Conservation (phyloP, 2,113 vertebrate genomes). For the Onychostruthus taczanowskii region DNA sequence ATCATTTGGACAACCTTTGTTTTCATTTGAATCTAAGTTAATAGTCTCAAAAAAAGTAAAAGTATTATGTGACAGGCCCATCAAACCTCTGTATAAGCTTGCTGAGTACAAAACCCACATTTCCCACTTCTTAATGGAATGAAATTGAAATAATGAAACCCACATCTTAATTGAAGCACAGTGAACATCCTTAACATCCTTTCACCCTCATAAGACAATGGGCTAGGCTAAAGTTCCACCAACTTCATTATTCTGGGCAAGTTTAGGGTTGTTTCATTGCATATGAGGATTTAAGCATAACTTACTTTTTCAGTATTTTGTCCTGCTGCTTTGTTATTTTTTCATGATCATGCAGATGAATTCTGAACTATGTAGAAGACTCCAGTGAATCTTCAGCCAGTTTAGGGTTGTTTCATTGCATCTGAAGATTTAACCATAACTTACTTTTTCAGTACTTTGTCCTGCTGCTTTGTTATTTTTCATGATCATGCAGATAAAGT, state of each 20-base stretch:
- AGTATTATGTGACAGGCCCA: background rate
- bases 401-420: background rate
- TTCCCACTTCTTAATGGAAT: background rate
- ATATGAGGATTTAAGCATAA: background rate
- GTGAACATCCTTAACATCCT: background rate
- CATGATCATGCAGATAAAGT: background rate
- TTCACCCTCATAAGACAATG: background rate
- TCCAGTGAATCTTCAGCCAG: background rate
- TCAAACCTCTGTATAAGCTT: background rate
- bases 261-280: background rate
- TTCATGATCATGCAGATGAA: background rate
- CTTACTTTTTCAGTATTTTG: background rate
- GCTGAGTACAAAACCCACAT: background rate
- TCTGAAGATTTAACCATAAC: background rate
- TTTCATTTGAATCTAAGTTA: background rate
- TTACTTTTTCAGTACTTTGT: background rate
- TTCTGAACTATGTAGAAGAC: background rate
- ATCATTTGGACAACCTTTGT: background rate
- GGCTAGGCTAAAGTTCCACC: background rate
- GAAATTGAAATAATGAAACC: background rate
- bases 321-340: background rate
- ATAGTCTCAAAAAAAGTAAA: background rate
- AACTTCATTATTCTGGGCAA: background rate
- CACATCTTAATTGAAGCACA: background rate
- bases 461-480: background rate